Evolutionary conservation across 2,888 invertebrate genomes (phyloP).

Genomic region (Noctua comes): DNA sequence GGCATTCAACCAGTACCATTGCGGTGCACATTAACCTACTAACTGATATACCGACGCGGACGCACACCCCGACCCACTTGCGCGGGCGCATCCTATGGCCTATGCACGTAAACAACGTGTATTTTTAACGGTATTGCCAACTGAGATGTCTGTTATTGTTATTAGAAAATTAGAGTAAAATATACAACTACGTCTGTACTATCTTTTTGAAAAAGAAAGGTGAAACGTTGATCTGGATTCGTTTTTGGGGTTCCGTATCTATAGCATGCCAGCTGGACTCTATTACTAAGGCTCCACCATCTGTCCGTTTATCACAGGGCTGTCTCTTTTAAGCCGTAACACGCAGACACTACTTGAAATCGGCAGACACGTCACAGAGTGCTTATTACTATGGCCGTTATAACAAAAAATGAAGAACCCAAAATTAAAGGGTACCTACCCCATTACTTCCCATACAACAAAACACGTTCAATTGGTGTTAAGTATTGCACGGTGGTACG

Average conservation of each 20-base stretch:
- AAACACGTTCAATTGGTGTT: neutral
- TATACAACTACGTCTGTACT: constrained; percentile 14
- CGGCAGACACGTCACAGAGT: neutral
- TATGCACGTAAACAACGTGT: constrained; percentile 72
- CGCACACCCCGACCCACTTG: constrained; percentile 68
- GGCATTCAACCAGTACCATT: constrained; percentile 67
- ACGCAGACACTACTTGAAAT: neutral
- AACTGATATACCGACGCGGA: constrained; percentile 67
- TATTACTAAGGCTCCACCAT: neutral
- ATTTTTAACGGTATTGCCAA: constrained; percentile 65
- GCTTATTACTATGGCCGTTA: neutral
- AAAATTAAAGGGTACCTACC: neutral
- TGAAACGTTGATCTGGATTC: constrained; percentile 20
- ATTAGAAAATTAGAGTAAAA: constrained; percentile 34
- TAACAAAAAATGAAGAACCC: neutral
- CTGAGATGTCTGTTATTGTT: constrained; percentile 51
- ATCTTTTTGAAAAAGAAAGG: constrained; percentile 22
- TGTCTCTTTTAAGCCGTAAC: neutral
- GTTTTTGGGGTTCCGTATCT: neutral
- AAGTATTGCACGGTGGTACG: neutral
- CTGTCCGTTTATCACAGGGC: neutral
- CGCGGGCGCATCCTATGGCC: constrained; percentile 66
- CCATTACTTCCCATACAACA: neutral
- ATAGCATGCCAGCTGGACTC: no score
- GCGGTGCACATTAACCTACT: constrained; percentile 71